Conservation (phyloP, 2,888 invertebrate genomes). For the Nezara viridula region DNA sequence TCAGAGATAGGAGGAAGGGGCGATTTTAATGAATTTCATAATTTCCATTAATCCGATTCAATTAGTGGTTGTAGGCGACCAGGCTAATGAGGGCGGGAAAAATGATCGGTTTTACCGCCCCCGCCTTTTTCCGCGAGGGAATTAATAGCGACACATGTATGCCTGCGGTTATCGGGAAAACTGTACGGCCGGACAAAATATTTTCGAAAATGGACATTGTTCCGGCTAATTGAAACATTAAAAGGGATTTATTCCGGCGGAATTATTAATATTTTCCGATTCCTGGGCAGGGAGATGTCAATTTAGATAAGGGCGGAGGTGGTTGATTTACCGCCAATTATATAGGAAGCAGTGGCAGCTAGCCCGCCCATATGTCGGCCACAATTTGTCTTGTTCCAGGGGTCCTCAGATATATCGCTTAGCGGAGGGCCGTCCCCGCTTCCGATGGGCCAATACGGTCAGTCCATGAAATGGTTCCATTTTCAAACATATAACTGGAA, state of each 20-base stretch:
- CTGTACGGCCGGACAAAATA: not conserved
- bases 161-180: conserved; percentile 41
- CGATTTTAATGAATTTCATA: conserved; percentile 43
- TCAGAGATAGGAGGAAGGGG: not conserved
- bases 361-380: conserved; percentile 29
- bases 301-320: conserved; percentile 51
- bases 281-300: conserved; percentile 50
- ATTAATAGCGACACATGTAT: conserved; percentile 23
- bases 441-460: not conserved
- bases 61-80: not conserved
- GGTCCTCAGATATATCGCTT: conserved; percentile 52
- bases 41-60: conserved; percentile 28
- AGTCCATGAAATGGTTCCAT: not conserved
- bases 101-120: conserved; percentile 44
- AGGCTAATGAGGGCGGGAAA: conserved; percentile 33
- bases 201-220: conserved; percentile 58
- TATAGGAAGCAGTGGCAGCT: conserved; percentile 47
- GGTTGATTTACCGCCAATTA: conserved; percentile 58
- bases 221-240: conserved; percentile 60
- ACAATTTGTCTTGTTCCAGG: conserved; percentile 45
- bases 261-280: conserved; percentile 15
- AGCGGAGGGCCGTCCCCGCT: not conserved
- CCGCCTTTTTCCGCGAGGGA: not conserved
- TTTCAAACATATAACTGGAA: not conserved
- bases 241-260: conserved; percentile 59